Evolutionary conservation across 2,797 vertebrate species (phyloP).

Genomic region (Pipistrellus pipistrellus): DNA sequence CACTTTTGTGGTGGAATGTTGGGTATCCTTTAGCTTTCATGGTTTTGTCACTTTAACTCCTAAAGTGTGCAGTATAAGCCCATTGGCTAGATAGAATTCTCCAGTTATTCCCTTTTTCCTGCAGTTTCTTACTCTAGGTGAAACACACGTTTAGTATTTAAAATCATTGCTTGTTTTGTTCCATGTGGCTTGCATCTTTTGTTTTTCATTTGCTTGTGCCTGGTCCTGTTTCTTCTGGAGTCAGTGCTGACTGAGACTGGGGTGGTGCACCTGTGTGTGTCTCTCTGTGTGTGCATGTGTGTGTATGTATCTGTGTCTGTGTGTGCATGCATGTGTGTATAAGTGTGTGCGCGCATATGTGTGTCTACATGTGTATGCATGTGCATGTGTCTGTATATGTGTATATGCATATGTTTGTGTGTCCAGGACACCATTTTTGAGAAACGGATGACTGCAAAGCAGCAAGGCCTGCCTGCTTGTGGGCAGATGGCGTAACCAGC

Average conservation of each 20-base stretch:
- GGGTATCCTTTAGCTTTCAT: slow-evolving; percentile 29
- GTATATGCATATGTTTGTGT: neutral
- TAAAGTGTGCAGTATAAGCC: neutral
- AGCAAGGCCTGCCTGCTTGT: neutral
- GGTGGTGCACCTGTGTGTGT: neutral
- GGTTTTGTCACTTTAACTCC: slow-evolving; percentile 46
- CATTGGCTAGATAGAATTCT: neutral
- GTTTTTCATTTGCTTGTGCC: neutral
- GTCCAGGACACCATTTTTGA: neutral
- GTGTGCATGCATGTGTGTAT: too few relatives aligned
- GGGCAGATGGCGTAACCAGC: slow-evolving; percentile 24
- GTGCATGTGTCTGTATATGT: neutral
- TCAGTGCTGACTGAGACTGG: neutral
- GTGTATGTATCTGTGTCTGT: neutral
- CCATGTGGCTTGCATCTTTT: neutral
- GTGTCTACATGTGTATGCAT: too few relatives aligned
- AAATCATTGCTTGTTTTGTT: neutral
- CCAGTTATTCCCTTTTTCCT: neutral
- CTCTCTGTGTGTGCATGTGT: neutral
- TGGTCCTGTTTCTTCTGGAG: neutral
- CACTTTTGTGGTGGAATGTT: neutral
- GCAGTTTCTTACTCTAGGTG: neutral
- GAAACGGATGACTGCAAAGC: slow-evolving; percentile 34
- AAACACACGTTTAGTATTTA: neutral
- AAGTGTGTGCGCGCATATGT: too few relatives aligned